Conservation (phyloP, 2,113 vertebrate genomes). For the Candoia aspera region DNA sequence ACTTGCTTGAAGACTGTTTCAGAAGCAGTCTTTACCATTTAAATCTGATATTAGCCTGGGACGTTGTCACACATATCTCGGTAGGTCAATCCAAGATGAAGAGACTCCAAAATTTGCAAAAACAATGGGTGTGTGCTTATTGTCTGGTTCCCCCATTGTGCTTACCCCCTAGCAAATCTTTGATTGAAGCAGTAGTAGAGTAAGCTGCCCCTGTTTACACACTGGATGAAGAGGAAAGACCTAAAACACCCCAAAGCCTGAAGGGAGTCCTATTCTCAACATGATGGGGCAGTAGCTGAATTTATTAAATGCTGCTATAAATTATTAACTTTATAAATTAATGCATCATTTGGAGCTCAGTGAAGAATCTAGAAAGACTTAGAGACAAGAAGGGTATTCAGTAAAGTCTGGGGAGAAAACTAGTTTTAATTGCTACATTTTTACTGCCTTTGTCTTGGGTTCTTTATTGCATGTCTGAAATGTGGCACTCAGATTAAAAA, state of each 20-base stretch:
- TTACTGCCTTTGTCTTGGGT: neutral
- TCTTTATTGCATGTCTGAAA: neutral
- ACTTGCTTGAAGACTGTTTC: rapidly evolving
- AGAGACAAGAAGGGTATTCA: slow-evolving; percentile 63
- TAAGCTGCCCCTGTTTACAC: slow-evolving; percentile 62
- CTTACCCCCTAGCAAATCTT: slow-evolving; percentile 54
- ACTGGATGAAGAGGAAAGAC: slow-evolving; percentile 63
- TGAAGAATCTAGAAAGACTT: slow-evolving; percentile 61
- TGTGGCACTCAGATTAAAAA: neutral
- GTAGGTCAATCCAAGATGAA: neutral
- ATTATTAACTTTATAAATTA: slow-evolving; percentile 44
- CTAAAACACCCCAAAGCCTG: slow-evolving; percentile 47
- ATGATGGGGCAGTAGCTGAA: slow-evolving; percentile 49
- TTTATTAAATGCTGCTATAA: slow-evolving; percentile 52
- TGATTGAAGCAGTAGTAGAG: slow-evolving; percentile 61
- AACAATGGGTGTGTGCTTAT: slow-evolving; percentile 25
- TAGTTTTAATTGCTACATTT: neutral
- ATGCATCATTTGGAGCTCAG: slow-evolving; percentile 41
- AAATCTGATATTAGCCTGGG: slow-evolving; percentile 24
- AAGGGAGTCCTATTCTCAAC: slow-evolving; percentile 51
- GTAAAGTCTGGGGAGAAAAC: neutral
- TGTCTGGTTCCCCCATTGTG: neutral
- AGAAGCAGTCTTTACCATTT: neutral
- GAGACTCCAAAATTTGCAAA: neutral
- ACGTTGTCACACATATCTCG: neutral